Evolutionary conservation across 2,113 vertebrate species (phyloP), one percentile per base, ranked within the genome.

Genomic region (Camelus bactrianus): DNA sequence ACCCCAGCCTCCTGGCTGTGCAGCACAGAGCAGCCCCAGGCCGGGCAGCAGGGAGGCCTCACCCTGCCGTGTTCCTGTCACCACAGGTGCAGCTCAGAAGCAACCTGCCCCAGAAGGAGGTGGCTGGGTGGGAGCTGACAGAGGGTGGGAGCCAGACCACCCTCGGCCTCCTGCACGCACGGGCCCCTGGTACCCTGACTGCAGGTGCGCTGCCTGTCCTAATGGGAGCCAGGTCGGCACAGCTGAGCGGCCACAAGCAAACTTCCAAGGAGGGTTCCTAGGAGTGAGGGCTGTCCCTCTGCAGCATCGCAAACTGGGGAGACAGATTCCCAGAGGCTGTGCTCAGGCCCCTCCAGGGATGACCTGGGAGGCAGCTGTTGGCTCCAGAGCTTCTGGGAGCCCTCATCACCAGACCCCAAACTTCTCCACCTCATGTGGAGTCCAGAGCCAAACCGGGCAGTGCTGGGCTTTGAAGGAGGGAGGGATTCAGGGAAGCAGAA

Each of bases 381-480:
- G 32, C 0, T 0, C 8, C 3, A 30, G 42, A 65, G 30, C 56
- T 24, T 22, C 67, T 0, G 0, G 12, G 1, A 4, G 79, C 52
- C 67, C 6, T 22, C 14, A 2, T 50, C 65, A 10, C 2, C 32
- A 12, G 81, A 17, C 15, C 26, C 72, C 62, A 52, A 2, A 6
- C 0, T 1, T 35, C 22, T 70, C 75, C 19, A 11, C 26, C 6
- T 4, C 19, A 6, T 0, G 2, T 54, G 32, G 28, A 4, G 1
- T 15, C 11, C 4, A 26, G 62, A 24, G 26, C 16, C 50, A 32
- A 42, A 26, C 32, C 16, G 5, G 8, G 72, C n/a, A 17, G 17
- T 8, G 19, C 32, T 1, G 14, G 87, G n/a, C 60, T 42, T 1
- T 10, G 42, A 62, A 35, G 11, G 52, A 54, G n/a, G 52, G 79